A percentile compares a stretch with the other conserved stretches of the same genome.
phyloP scores from a whole-genome alignment of 2,888 invertebrate genomes.

The Eudasyphora cyanicolor region DNA sequence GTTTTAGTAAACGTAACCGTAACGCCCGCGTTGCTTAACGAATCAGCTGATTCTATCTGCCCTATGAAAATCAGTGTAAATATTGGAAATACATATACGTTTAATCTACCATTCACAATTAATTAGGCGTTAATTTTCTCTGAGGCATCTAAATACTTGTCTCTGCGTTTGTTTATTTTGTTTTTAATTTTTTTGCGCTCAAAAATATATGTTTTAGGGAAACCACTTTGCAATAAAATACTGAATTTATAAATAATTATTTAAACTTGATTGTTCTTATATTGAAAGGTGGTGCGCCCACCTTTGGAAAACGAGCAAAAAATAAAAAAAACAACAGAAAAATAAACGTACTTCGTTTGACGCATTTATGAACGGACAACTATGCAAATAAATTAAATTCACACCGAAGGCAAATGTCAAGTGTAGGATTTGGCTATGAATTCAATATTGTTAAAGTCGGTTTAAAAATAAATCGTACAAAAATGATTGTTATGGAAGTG shows the following conservation, averaged over 20 bases:
- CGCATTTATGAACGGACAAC: background rate
- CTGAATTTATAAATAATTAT: constrained; percentile 23
- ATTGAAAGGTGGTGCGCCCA: constrained; percentile 45
- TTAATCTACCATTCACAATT: no score
- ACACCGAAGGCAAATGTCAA: constrained; percentile 34
- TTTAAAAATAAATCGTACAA: constrained; percentile 2
- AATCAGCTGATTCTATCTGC: no score
- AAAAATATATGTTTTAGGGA: constrained; percentile 25
- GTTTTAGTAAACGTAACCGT: no score
- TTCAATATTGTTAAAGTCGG: background rate
- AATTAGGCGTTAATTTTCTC: background rate
- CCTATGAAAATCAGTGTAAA: no score
- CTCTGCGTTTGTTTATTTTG: background rate
- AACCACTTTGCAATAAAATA: constrained; percentile 18
- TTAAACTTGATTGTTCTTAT: constrained; percentile 28
- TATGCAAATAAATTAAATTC: constrained; percentile 22
- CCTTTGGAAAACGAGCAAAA: no score
- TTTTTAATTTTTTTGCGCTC: no score
- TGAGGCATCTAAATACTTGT: constrained; percentile 6
- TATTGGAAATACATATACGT: background rate
- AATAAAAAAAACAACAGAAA: no score
- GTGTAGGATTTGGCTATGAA: constrained; percentile 47
- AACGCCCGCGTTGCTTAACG: no score
- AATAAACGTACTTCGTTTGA: constrained; percentile 10
- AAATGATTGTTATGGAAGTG: constrained; percentile 12